These are phyloP conservation scores for Drosophila melanica DNA, from an alignment of 1,140 invertebrate species.

Conservation along the genomic window DNA sequence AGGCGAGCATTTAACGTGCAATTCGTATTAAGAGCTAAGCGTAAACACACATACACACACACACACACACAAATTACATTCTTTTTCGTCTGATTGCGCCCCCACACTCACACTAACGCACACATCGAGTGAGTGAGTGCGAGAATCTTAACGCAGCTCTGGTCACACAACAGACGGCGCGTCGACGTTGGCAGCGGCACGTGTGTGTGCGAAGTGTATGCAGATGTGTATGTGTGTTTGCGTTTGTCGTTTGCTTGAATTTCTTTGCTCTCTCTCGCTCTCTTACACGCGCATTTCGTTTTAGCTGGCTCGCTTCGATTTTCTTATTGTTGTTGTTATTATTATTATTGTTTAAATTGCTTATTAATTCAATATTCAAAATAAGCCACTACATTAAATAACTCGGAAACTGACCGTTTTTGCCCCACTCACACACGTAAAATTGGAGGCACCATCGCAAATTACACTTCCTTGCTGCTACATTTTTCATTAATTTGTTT, in stretches of 20 bases:
- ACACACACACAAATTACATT: slow-evolving; percentile 1
- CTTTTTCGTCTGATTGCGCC: slow-evolving; percentile 16
- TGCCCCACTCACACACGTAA: slow-evolving; percentile 30
- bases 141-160: slow-evolving; percentile 37
- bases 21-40: slow-evolving; percentile 46
- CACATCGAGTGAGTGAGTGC: slow-evolving; percentile 11
- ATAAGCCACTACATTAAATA: slow-evolving; percentile 33
- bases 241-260: slow-evolving; percentile 32
- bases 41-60: slow-evolving; percentile 15
- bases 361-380: slow-evolving; percentile 64
- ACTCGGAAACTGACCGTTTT: slow-evolving; percentile 22
- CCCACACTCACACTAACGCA: slow-evolving; percentile 8
- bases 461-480: slow-evolving; percentile 25
- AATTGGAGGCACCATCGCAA: slow-evolving; percentile 38
- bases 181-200: slow-evolving; percentile 57
- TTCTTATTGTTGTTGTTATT: slow-evolving; percentile 69
- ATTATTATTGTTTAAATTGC: slow-evolving; percentile 55
- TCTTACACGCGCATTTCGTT: slow-evolving; percentile 62
- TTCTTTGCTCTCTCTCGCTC: slow-evolving; percentile 32
- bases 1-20: slow-evolving; percentile 47
- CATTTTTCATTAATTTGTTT: slow-evolving; percentile 42
- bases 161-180: slow-evolving; percentile 58
- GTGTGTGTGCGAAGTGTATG: slow-evolving; percentile 30
- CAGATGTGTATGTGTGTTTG: slow-evolving; percentile 6
- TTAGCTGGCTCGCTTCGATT: slow-evolving; percentile 56